Conservation (phyloP, 2,888 invertebrate species). For the Tenthredo scrophulariae region DNA sequence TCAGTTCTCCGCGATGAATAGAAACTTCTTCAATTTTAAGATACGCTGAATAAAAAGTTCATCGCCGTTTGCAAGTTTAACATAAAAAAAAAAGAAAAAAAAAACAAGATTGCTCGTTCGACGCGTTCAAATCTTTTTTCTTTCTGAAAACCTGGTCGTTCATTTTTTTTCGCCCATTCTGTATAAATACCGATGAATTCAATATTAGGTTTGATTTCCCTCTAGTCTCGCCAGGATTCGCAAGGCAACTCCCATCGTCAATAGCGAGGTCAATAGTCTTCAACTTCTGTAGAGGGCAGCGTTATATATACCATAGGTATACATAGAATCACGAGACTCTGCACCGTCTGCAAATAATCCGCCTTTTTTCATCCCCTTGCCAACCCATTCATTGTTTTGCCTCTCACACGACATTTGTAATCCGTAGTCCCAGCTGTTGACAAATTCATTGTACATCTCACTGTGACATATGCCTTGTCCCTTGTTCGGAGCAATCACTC, state of each 20-base stretch:
- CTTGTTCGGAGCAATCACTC: neutral
- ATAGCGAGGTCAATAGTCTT: neutral
- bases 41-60: neutral
- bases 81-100: neutral
- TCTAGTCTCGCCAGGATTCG: neutral
- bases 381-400: neutral
- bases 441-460: constrained; percentile 4
- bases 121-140: neutral
- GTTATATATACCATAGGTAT: neutral
- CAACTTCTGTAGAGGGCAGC: neutral
- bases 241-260: neutral
- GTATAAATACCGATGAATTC: neutral
- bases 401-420: neutral
- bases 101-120: neutral
- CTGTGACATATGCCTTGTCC: constrained; percentile 3
- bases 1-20: neutral
- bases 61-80: neutral
- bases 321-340: neutral
- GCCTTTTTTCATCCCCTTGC: neutral
- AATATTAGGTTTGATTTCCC: neutral
- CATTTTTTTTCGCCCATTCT: neutral
- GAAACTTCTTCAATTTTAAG: neutral
- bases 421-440: neutral
- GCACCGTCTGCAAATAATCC: neutral
- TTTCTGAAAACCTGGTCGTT: neutral